Evolutionary conservation across 1,140 invertebrate genomes (phyloP).

Genomic region (Acromyrmex echinatior): DNA sequence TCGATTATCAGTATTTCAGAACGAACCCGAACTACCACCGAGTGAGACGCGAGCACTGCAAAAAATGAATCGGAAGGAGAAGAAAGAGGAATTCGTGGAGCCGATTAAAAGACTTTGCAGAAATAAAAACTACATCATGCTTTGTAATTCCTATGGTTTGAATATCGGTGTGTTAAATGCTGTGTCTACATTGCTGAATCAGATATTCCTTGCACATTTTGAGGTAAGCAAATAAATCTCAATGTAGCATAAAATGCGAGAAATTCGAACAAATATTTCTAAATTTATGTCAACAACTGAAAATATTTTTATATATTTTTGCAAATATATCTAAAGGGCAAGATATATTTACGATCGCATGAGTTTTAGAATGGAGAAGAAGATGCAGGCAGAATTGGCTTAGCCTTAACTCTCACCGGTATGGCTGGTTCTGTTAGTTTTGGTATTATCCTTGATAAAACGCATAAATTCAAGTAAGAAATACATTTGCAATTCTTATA

Average conservation of each 20-base stretch:
- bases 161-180: constrained; percentile 91
- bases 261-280: constrained; percentile 24
- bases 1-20: constrained; percentile 87
- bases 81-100: constrained; percentile 69
- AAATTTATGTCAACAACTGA: not conserved
- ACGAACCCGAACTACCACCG: constrained; percentile 88
- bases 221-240: constrained; percentile 84
- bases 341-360: constrained; percentile 1
- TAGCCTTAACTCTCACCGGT: constrained; percentile 90
- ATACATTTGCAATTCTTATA: not conserved
- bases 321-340: not conserved
- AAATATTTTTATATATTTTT: constrained; percentile 27
- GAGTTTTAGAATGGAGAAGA: constrained; percentile 86
- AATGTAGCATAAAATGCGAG: not conserved
- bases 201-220: constrained; percentile 89
- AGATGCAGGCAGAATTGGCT: constrained; percentile 90
- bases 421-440: constrained; percentile 90
- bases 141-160: constrained; percentile 90
- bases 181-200: constrained; percentile 90
- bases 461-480: constrained; percentile 88
- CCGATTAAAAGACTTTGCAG: constrained; percentile 85
- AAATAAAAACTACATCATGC: constrained; percentile 88
- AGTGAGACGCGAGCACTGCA: constrained; percentile 87
- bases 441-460: constrained; percentile 91
- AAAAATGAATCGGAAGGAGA: constrained; percentile 70